Evolutionary conservation across 2,888 invertebrate genomes (phyloP), one percentile per base, ranked within the genome.

Genomic region (Pandemis corylana): DNA sequence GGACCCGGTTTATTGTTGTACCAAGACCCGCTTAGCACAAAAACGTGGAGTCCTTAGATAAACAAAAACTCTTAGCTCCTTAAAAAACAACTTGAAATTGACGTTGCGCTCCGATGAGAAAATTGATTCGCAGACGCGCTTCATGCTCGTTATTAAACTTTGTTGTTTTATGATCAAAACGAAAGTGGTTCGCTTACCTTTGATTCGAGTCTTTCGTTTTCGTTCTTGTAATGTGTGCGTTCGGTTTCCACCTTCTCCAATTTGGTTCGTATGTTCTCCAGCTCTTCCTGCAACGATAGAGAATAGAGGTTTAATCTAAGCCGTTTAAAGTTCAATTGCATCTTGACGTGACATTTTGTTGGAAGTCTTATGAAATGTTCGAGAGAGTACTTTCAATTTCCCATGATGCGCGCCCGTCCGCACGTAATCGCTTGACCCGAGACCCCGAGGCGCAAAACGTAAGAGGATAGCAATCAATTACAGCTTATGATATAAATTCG

Each of bases 241-340:
- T 99, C 99, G 84, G 95, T 96, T 88, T 99, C 99, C 83, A 98
- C 93, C 90, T 98, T 98, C 79, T 98, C 98, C 85, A 98, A 94
- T 91, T 98, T 98, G 65, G 95, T 89, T 83, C 97, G 96, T 80
- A 99, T 93, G 68, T 96, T 95, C 82, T 98, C 97, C 87, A 99
- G 92, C 92, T 99, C 99, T 86, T 98, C 98, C 97, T 98, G 95
- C 78, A 84, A 88, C 82, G 76, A 87, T 84, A 78, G 81, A 79
- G 77, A 78, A 78, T 68, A 36, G 13, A 63, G 6, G 66, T 66
- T 71, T 70, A 56, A n/a, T 49, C 46, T 12, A 10, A 20, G 7
- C 36, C 5, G 49, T n/a, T 44, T 46, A 69, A 61, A 62, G 69
- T 70, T 70, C 51, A 62, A 68, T 28, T 28, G 65, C 51, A 66